Evolutionary conservation across 1,140 invertebrate genomes (phyloP), one percentile per base, ranked within the genome.

Genomic region (Nomia melanderi): DNA sequence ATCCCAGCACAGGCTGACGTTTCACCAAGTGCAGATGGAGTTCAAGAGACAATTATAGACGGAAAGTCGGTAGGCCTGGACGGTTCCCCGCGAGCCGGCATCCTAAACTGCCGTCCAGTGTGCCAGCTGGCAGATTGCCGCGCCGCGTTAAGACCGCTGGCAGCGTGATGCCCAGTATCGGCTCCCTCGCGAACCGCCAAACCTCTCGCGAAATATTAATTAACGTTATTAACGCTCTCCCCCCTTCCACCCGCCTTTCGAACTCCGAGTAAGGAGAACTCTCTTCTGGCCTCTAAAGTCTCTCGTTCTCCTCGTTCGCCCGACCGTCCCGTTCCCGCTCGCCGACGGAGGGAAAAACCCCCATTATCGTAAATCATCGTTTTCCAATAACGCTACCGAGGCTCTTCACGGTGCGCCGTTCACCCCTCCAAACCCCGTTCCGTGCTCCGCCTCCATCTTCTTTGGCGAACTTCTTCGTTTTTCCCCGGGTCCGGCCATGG

Each of bases 281-380:
- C 65, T 70, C 70, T 74, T 82, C 72, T 50, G 41, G 59, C 65
- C 64, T 76, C 64, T 59, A 60, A 69, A 71, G 50, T 79, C 82
- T 79, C 82, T 80, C 44, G 44, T 29, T 54, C 81, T 63, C 79
- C 72, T 85, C 81, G 73, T 73, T 50, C 75, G 69, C 54, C 75
- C 60, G 29, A 31, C 27, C 71, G 62, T 79, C 78, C 66, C 25
- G 36, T 36, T 39, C 62, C 12, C 33, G 11, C 59, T 65, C 70
- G 72, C 65, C 69, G 67, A 65, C 54, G 73, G 50, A 59, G 71
- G 82, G 67, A 88, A 91, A 92, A 90, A 90, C 87, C 39, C 79
- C 89, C 91, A 92, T 92, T 92, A 92, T 90, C 91, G 91, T 93
- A 92, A 92, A 92, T 93, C 92, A 92, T 92, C 91, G 91, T 92